Evolutionary conservation across 2,797 vertebrate genomes (phyloP), one percentile per base, ranked within the genome.

Genomic region (Tapera naevia): DNA sequence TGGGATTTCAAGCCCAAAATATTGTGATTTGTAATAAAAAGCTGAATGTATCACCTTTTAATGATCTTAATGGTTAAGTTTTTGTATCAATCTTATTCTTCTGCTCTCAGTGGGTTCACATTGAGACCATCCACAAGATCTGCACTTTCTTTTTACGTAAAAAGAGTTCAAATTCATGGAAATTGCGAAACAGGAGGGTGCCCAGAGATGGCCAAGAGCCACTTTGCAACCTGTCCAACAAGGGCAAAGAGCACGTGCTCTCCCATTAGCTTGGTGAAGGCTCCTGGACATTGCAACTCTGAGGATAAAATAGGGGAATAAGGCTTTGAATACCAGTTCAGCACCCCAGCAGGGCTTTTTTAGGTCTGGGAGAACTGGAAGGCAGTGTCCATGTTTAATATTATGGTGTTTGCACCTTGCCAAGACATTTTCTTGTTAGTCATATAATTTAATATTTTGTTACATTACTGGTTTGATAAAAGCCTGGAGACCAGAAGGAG

Each of bases 1-100:
- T 46, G 15, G 18, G 18, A 14, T 69, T 39, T 60, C 30, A 19
- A 73, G 24, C 11, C n/a, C 14, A 9, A 78, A 73, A 70, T 25
- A 19, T 2, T n/a, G 56, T 51, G 56, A 43, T 80, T 57, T 54
- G 10, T 28, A 33, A 43, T 17, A 60, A 46, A 85, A 91, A 51
- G 32, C 17, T 61, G 5, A n/a, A 53, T 46, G 24, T 22, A 4
- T 35, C 14, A 7, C 30, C 11, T 86, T 83, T 17, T 24, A 50
- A 37, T 3, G 5, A 58, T 14, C 7, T 43, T n/a, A 19, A 22
- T 15, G 8, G 10, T 76, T 12, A 18, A 33, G 22, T 17, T 69
- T 65, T 53, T 2, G 0, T 8, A 45, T 23, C 0, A 1, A 17
- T 17, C 39, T 81, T 10, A 2, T 57, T 78, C n/a, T 10, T 51